Conservation (phyloP, 2,888 invertebrate species). For the Lithosia quadra region DNA sequence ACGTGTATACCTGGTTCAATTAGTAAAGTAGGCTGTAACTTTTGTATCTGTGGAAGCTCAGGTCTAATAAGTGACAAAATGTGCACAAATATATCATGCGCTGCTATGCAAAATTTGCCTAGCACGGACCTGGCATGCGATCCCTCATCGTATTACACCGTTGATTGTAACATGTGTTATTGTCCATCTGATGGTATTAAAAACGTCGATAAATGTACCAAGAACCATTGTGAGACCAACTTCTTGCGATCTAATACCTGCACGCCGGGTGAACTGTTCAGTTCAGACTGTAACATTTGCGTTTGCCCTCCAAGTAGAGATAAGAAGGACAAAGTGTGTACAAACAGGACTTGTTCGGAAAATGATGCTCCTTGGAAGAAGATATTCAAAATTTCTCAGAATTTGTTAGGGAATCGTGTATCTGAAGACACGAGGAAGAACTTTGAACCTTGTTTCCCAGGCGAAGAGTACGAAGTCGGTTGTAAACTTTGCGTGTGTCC, state of each 20-base stretch:
- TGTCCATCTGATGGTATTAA: conserved; percentile 75
- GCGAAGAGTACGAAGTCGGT: conserved; percentile 74
- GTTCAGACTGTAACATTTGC: conserved; percentile 79
- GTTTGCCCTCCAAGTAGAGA: conserved; percentile 77
- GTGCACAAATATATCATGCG: conserved; percentile 74
- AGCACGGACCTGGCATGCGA: conserved; percentile 67
- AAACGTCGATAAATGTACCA: conserved; percentile 79
- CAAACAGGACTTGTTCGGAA: conserved; percentile 67
- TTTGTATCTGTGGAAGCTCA: conserved; percentile 76
- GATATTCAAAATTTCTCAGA: conserved; percentile 67
- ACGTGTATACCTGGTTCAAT: conserved; percentile 72
- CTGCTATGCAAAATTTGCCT: conserved; percentile 20
- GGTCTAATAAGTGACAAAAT: conserved; percentile 64
- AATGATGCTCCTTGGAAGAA: conserved; percentile 64
- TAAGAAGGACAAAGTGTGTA: conserved; percentile 71
- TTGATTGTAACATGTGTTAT: conserved; percentile 79
- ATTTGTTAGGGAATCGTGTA: conserved; percentile 56
- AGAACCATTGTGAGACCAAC: conserved; percentile 73
- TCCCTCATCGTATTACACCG: conserved; percentile 73
- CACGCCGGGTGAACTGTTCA: conserved; percentile 72
- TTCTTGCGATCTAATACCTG: conserved; percentile 70
- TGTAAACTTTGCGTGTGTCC: conserved; percentile 81
- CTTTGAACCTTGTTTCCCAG: conserved; percentile 76
- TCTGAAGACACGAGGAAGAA: conserved; percentile 56
- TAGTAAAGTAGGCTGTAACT: conserved; percentile 74